Evolutionary conservation across 1,140 invertebrate genomes (phyloP), one percentile per base, ranked within the genome.

Genomic region (Heliconius hewitsoni): DNA sequence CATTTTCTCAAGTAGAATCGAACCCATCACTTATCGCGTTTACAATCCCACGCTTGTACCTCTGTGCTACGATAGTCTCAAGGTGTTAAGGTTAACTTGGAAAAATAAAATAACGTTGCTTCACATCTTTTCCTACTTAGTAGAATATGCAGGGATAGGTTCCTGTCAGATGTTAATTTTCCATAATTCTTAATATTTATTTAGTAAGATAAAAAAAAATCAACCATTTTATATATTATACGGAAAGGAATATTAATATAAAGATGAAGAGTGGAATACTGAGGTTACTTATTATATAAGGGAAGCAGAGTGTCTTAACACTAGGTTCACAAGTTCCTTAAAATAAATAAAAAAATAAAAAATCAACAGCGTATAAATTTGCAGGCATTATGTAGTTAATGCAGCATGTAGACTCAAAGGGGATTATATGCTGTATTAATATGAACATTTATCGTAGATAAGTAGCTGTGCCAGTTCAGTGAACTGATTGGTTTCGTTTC

Each of bases 401-500:
- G 60, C 13, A 66, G 60, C 60, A 23, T 66, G 27, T 66, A 66
- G 18, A 66, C 60, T 30, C 60, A 30, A 66, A 30, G 4, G 60
- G 50, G 50, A 52, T 52, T 52, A 52, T 11, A 66, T 27, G 60
- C 27, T 66, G 27, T 66, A 66, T 66, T 30, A 27, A 66, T 66
- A 66, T 66, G 27, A 66, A 1, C 60, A 66, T 66, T 30, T 30
- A 30, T 57, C 27, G 27, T 66, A 27, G 23, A 66, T 66, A 66
- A 66, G 23, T 66, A 66, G 60, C 4, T 66, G 19, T 11, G 60
- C 60, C 60, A 13, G 60, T 66, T 66, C 60, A 30, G 27, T 66
- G 60, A 66, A 66, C 60, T 6, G 60, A 30, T 46, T 66, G 60
- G 60, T 30, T 66, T 1, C 60, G 60, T 66, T 66, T 66, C 60